Evolutionary conservation across 2,888 invertebrate species (phyloP), one percentile per base, ranked within the genome.

Genomic region (Pegoplata infirma): DNA sequence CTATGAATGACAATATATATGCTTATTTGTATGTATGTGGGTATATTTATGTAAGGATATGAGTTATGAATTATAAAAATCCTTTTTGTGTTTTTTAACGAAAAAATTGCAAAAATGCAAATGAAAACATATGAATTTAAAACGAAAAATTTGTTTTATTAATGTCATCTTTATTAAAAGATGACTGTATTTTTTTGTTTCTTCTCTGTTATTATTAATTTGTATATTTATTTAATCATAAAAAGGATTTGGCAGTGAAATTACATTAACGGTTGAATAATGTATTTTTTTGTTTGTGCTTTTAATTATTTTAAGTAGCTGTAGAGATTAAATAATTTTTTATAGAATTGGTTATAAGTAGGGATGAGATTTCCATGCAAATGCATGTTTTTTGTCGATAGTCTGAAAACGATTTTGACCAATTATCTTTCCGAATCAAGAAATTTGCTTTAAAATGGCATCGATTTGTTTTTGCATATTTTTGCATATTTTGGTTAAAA

Each of bases 1-100:
- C n/a, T 40, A n/a, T 40, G 4, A 2, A 36, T n/a, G n/a, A 12
- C 36, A 10, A 1, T 12, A 79, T 72, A 64, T 66, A 59, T 16
- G 23, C 6, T 46, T 72, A 68, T 64, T 64, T 49, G 7, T 19
- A 19, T 49, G 17, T 32, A 14, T 61, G 16, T 19, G n/a, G 12
- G 5, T 67, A 53, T 73, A 47, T 44, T 32, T 51, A 51, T 14
- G 17, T 17, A 51, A 19, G 4, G 1, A 76, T 23, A 16, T 68
- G 64, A 63, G 53, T 74, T 69, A 40, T 61, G 69, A 78, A 69
- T 74, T 67, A 44, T 84, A 83, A 79, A n/a, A 73, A 82, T 68
- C 59, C n/a, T n/a, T 63, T 51, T 66, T 77, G 47, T 23, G 25
- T 69, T 68, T 64, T 61, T 53, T n/a, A 21, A 36, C 12, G 59